Conservation (phyloP, 1,140 invertebrate genomes). For the Drosophila kanapiae region DNA sequence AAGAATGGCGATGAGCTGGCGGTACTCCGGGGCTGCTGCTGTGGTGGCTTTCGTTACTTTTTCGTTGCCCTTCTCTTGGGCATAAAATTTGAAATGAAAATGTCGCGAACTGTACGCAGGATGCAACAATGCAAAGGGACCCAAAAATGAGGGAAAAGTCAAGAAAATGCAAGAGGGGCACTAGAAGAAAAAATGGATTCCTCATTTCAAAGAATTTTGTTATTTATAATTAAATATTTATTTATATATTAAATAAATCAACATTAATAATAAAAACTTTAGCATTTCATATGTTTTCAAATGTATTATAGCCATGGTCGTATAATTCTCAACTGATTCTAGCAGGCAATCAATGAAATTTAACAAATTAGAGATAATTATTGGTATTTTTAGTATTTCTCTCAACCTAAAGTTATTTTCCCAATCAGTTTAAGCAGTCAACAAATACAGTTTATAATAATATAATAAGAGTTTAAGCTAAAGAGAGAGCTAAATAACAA, state of each 20-base stretch:
- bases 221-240: background rate
- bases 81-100: constrained; percentile 84
- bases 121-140: constrained; percentile 70
- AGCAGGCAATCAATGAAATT: too few species aligned
- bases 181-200: background rate
- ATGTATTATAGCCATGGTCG: too few species aligned
- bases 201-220: background rate
- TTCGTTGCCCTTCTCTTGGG: constrained; percentile 67
- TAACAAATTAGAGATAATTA: too few species aligned
- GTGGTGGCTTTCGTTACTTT: constrained; percentile 62
- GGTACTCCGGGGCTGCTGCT: background rate
- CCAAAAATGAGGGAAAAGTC: background rate
- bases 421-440: background rate
- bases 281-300: too few species aligned
- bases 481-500: background rate
- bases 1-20: constrained; percentile 13
- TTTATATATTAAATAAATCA: background rate
- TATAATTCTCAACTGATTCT: background rate
- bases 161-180: background rate
- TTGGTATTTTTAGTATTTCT: too few species aligned
- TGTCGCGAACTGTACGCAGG: constrained; percentile 70
- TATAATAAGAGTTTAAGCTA: too few species aligned
- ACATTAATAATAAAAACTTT: too few species aligned
- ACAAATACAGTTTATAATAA: background rate
- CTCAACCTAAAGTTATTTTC: too few species aligned